Evolutionary conservation across 2,888 invertebrate genomes (phyloP), one percentile per base, ranked within the genome.

Genomic region (Labia minor): DNA sequence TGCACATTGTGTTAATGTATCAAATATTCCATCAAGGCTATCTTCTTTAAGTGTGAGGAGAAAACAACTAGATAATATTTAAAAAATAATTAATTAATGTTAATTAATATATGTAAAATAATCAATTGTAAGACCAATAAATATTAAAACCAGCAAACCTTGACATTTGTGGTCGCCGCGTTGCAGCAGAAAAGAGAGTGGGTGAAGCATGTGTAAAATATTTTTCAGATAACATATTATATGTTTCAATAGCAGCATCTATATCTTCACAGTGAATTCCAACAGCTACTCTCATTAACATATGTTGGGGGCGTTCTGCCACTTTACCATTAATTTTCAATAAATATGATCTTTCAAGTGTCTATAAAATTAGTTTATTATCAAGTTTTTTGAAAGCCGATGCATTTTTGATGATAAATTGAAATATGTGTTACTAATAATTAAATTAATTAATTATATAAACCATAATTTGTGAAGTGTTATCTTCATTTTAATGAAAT

Each of bases 151-250:
- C n/a, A n/a, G n/a, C 16, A 20, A 72, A 79, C 79, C 80, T 80
- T 1, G 83, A 83, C 64, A 85, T 75, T 71, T 85, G 85, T 20
- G 84, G 83, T 61, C 79, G 73, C 62, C 75, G 75, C 1, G 84
- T 84, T 37, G 83, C 85, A 64, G 85, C 81, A 74, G 85, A 84
- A 75, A 85, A 85, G 26, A 86, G 77, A 1, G 85, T 85, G 0
- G 85, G 85, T 3, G 84, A 82, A 1, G 85, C 85, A 75, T 86
- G 85, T 1, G 84, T 86, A 74, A 85, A 86, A 81, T 81, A 85
- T 70, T 81, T 72, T 71, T 83, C 82, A 1, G 84, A 84, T 76
- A 85, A 75, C 68, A 83, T 73, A 72, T 86, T 81, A 75, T 85
- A 85, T 0, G 85, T 84, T 78, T 85, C 84, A 71, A 86, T 82